Conservation (phyloP, 2,888 invertebrate species). For the Pristionchus exspectatus region DNA sequence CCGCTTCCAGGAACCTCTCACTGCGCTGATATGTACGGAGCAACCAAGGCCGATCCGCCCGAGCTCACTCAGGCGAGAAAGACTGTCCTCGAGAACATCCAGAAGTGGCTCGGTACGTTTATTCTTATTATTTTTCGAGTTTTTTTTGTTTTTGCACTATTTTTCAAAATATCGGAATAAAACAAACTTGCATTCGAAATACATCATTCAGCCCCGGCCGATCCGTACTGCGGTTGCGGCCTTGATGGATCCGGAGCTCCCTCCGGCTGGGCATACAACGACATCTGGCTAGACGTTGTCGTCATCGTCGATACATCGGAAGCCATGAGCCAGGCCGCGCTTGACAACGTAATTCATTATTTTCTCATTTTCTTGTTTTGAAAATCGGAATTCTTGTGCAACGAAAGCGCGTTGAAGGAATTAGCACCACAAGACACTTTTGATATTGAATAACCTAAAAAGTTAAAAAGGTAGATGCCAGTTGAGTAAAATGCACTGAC, state of each 20-base stretch:
- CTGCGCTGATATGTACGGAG: slow-evolving; percentile 69
- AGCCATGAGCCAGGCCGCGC: neutral
- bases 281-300: slow-evolving; percentile 17
- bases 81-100: neutral
- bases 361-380: too few species aligned
- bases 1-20: slow-evolving; percentile 70
- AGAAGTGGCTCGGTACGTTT: slow-evolving; percentile 36
- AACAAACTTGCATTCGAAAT: too few species aligned
- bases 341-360: neutral
- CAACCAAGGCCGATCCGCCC: neutral
- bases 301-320: neutral
- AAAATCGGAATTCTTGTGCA: too few species aligned
- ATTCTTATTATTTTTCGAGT: neutral
- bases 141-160: neutral
- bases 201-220: neutral
- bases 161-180: too few species aligned
- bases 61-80: neutral
- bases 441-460: neutral
- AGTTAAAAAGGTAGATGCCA: too few species aligned
- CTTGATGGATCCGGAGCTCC: neutral
- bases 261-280: neutral
- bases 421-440: neutral
- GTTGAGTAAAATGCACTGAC: too few species aligned
- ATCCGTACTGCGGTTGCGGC: neutral
- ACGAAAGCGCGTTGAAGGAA: too few species aligned